Conservation (phyloP, 2,797 vertebrate genomes). For the Glyptemys insculpta region DNA sequence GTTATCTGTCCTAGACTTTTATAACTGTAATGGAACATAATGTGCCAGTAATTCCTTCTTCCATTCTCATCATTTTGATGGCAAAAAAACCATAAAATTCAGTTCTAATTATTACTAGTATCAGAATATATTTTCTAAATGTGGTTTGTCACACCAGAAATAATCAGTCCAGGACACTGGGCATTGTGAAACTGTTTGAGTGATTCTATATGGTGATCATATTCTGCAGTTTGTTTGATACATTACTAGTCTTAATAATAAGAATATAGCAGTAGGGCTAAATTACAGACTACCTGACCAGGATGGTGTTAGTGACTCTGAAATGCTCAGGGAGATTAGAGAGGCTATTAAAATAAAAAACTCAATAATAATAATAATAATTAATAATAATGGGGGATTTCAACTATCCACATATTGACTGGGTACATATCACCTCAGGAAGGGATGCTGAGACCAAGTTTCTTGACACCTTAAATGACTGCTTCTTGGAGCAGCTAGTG, state of each 20-base stretch:
- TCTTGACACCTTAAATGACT: too few species aligned
- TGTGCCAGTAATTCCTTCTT: slow-evolving; percentile 46
- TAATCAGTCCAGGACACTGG: neutral
- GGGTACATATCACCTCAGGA: too few species aligned
- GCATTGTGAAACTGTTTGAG: neutral
- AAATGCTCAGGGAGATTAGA: too few species aligned
- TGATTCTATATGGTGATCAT: neutral
- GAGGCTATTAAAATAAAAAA: too few species aligned
- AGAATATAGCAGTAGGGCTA: too few species aligned
- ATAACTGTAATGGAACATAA: slow-evolving; percentile 44
- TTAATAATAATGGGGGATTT: too few species aligned
- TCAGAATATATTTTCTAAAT: neutral
- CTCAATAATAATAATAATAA: too few species aligned
- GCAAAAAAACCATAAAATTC: slow-evolving; percentile 20
- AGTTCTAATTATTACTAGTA: neutral
- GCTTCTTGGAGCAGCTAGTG: too few species aligned
- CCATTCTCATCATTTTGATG: slow-evolving; percentile 42
- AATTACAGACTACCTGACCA: too few species aligned
- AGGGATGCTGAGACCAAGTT: too few species aligned
- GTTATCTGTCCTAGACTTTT: slow-evolving; percentile 57
- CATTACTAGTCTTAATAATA: neutral
- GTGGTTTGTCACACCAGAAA: neutral
- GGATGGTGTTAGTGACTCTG: too few species aligned
- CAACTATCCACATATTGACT: too few species aligned
- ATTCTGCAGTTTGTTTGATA: neutral